Conservation (phyloP, 2,888 invertebrate genomes). For the Dromius quadrimaculatus region DNA sequence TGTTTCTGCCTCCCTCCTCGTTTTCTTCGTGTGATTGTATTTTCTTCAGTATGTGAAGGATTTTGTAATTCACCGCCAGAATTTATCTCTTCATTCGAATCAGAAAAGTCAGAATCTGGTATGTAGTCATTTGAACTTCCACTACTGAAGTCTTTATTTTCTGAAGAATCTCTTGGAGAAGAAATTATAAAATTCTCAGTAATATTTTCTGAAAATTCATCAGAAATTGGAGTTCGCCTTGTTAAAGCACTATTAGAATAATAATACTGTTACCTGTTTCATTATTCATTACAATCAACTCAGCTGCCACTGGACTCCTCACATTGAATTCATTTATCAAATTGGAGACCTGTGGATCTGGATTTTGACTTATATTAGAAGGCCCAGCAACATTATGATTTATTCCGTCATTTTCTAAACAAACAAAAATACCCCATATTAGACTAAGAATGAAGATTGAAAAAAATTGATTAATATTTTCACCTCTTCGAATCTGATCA, state of each 20-base stretch:
- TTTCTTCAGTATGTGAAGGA: background rate
- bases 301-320: background rate
- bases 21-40: background rate
- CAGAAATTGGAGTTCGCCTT: background rate
- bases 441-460: background rate
- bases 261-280: background rate
- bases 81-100: background rate
- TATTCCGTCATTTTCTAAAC: background rate
- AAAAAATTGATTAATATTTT: background rate
- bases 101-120: background rate
- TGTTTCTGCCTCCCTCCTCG: background rate
- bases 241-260: background rate
- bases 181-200: background rate
- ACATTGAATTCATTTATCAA: background rate
- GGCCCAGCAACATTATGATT: background rate
- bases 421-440: background rate
- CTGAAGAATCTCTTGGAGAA: background rate
- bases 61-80: background rate
- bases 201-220: background rate
- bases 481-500: background rate
- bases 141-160: background rate
- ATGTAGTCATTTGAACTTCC: background rate
- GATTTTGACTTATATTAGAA: background rate
- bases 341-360: background rate
- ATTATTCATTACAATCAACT: background rate